Conservation (phyloP, 2,113 vertebrate species). For the Odocoileus virginianus region DNA sequence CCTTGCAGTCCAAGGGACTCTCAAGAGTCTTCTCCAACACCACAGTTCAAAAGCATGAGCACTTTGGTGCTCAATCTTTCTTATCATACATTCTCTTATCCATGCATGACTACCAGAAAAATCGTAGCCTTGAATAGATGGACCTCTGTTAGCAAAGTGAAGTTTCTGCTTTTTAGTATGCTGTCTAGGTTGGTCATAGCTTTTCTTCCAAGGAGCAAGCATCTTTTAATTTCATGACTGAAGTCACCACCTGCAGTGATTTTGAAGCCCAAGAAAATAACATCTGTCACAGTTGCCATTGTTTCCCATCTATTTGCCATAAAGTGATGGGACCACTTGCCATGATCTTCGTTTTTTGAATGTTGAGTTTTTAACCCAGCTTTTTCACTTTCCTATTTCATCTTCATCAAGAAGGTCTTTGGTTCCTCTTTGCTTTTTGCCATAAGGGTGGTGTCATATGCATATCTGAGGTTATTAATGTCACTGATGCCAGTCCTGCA, state of each 20-base stretch:
- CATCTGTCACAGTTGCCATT: background rate
- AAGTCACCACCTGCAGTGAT: background rate
- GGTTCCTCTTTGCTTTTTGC: background rate
- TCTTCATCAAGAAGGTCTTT: background rate
- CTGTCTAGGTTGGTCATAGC: background rate
- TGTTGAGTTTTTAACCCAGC: background rate
- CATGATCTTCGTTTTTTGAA: background rate
- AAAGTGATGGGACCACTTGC: background rate
- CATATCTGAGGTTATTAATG: background rate
- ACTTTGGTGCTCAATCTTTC: background rate
- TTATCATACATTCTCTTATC: background rate
- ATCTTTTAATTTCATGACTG: background rate
- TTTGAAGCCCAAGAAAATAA: background rate
- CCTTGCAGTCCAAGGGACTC: background rate
- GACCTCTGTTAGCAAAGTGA: background rate
- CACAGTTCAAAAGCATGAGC: background rate
- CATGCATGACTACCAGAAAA: background rate
- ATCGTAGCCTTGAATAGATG: background rate
- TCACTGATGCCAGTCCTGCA: background rate
- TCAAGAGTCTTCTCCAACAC: background rate
- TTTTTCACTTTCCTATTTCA: background rate
- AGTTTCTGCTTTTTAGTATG: background rate
- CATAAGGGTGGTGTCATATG: background rate
- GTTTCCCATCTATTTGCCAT: background rate
- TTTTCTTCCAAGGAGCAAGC: background rate